These are phyloP conservation scores for Tetragnatha montana DNA, from an alignment of 2,888 invertebrate genomes.

Conservation along the genomic window DNA sequence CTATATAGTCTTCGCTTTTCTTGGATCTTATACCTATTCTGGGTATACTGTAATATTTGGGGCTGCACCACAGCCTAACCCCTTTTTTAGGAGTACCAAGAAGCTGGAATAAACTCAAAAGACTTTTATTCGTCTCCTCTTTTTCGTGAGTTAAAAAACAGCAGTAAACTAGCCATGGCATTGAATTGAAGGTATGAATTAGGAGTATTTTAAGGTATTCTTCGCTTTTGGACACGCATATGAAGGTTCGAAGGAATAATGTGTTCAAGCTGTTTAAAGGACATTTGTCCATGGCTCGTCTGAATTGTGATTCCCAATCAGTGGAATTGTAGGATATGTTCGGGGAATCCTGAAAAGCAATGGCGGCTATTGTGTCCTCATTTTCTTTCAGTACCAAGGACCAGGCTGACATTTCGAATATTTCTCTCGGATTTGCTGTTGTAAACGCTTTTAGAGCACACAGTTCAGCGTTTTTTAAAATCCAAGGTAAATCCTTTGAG, in stretches of 20 bases:
- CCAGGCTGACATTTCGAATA: constrained; percentile 47
- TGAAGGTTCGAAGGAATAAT: constrained; percentile 37
- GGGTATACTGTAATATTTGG: constrained; percentile 20
- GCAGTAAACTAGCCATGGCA: constrained; percentile 40
- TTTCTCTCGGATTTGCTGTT: constrained; percentile 21
- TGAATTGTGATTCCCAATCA: background rate
- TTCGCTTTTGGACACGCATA: constrained; percentile 10
- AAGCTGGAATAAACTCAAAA: constrained; percentile 9
- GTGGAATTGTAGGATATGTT: background rate
- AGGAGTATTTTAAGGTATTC: constrained; percentile 18
- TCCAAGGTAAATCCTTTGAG: constrained; percentile 27
- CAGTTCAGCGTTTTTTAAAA: constrained; percentile 4
- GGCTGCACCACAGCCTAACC: constrained; percentile 21
- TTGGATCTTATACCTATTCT: constrained; percentile 54
- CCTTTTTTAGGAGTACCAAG: background rate
- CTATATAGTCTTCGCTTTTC: constrained; percentile 48
- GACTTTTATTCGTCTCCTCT: background rate
- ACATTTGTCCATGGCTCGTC: background rate
- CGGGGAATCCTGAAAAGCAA: constrained; percentile 51
- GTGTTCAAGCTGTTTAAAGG: constrained; percentile 38
- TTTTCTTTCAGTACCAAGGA: constrained; percentile 42
- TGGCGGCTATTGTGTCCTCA: constrained; percentile 11
- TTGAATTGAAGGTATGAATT: constrained; percentile 30
- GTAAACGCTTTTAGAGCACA: constrained; percentile 27
- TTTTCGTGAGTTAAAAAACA: constrained; percentile 20